A percentile compares a stretch with the other conserved stretches of the same genome.
These are phyloP conservation scores for Iguana delicatissima DNA, from an alignment of 2,797 vertebrate species.

Conservation along the genomic window DNA sequence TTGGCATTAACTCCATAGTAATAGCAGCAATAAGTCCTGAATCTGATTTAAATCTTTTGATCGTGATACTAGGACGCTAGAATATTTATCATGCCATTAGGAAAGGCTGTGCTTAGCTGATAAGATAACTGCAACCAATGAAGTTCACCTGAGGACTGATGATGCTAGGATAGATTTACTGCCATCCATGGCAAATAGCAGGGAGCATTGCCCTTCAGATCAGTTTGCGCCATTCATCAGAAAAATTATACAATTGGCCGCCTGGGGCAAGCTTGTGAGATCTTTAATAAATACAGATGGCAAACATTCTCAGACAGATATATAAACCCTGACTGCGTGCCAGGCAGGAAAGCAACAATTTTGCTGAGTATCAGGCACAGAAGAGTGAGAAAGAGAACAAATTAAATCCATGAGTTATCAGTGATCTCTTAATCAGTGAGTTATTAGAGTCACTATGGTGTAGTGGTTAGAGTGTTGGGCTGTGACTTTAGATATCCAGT, in stretches of 20 bases:
- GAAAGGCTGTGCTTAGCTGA: constrained; percentile 81
- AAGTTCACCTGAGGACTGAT: constrained; percentile 77
- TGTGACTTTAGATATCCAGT: neutral
- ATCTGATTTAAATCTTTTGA: constrained; percentile 82
- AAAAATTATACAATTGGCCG: constrained; percentile 65
- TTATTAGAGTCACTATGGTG: neutral
- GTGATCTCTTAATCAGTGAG: neutral
- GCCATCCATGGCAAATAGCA: constrained; percentile 57
- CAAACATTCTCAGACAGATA: constrained; percentile 43
- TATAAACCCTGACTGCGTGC: constrained; percentile 28
- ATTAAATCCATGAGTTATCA: constrained; percentile 43
- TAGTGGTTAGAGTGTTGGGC: neutral
- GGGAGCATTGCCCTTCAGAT: constrained; percentile 66
- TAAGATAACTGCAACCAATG: constrained; percentile 81
- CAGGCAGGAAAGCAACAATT: constrained; percentile 43
- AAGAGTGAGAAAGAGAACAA: constrained; percentile 10
- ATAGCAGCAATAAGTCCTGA: constrained; percentile 76
- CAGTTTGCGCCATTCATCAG: constrained; percentile 54
- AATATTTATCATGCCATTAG: constrained; percentile 83
- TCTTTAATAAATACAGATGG: constrained; percentile 66
- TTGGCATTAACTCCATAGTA: constrained; percentile 75
- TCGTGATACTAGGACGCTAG: constrained; percentile 74
- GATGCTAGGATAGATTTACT: constrained; percentile 73
- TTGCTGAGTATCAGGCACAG: constrained; percentile 51
- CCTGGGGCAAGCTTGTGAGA: constrained; percentile 68